A percentile compares a stretch with the other conserved stretches of the same genome.
These are phyloP conservation scores for Myotis myotis DNA, from an alignment of 2,797 vertebrate species.

Conservation along the genomic window DNA sequence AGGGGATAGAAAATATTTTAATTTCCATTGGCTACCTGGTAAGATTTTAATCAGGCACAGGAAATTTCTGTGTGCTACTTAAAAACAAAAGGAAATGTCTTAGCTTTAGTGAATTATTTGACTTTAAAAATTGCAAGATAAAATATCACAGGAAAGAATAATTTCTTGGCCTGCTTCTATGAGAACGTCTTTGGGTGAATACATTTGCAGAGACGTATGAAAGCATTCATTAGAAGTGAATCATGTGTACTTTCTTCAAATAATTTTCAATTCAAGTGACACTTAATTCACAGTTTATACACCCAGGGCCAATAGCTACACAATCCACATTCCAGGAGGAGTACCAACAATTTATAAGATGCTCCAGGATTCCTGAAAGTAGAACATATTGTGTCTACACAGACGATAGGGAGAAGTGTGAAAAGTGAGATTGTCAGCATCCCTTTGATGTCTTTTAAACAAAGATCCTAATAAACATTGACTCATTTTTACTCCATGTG, in stretches of 20 bases:
- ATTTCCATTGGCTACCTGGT: conserved; percentile 28
- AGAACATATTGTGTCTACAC: conserved; percentile 63
- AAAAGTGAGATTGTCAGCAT: conserved; percentile 51
- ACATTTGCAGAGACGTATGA: conserved; percentile 65
- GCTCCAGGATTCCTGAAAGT: conserved; percentile 57
- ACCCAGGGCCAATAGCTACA: conserved; percentile 64
- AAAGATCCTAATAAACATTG: conserved; percentile 52
- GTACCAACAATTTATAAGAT: conserved; percentile 61
- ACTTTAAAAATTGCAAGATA: conserved; percentile 68
- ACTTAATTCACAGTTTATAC: conserved; percentile 76
- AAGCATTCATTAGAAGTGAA: conserved; percentile 78
- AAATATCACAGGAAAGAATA: conserved; percentile 60
- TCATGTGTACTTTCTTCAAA: conserved; percentile 75
- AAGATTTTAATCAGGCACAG: neutral
- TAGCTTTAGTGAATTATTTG: conserved; percentile 63
- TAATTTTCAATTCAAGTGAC: conserved; percentile 77
- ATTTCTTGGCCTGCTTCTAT: conserved; percentile 61
- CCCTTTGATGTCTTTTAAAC: conserved; percentile 72
- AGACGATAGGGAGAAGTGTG: conserved; percentile 27
- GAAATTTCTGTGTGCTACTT: conserved; percentile 53
- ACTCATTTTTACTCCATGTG: conserved; percentile 60
- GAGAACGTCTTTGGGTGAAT: conserved; percentile 64
- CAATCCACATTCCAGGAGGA: conserved; percentile 67
- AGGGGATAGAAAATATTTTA: conserved; percentile 9
- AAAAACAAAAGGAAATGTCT: conserved; percentile 56